Percentiles rank a stretch among this genome's conserved stretches.
phyloP scores from a whole-genome alignment of 2,113 vertebrate species.

The Vireo altiloquus region DNA sequence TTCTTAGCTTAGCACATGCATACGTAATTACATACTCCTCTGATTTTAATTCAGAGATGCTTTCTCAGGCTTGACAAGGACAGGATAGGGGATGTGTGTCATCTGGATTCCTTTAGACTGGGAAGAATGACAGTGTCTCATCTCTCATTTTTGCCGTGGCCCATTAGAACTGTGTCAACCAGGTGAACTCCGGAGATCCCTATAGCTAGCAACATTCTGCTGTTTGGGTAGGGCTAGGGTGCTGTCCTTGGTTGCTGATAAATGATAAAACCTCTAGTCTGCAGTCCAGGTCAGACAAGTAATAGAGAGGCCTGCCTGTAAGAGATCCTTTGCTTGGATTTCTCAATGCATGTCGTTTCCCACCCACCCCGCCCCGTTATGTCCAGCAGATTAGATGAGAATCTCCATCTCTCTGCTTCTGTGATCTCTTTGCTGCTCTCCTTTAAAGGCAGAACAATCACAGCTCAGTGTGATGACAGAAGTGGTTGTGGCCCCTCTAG shows the following conservation, averaged over 20 bases:
- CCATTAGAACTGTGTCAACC: background rate
- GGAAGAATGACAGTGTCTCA: background rate
- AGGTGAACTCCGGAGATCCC: background rate
- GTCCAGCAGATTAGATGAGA: background rate
- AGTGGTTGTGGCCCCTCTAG: background rate
- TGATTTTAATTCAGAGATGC: background rate
- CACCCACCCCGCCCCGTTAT: accelerated
- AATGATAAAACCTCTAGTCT: background rate
- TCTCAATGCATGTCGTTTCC: background rate
- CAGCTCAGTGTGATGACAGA: background rate
- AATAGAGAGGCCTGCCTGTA: background rate
- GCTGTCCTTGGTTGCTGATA: background rate
- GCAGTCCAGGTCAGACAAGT: background rate
- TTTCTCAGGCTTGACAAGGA: background rate
- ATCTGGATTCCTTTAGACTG: background rate
- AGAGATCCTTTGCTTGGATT: background rate
- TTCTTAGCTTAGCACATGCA: background rate
- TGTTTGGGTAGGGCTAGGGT: background rate
- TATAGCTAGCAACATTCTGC: background rate
- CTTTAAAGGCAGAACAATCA: background rate
- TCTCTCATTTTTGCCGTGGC: background rate
- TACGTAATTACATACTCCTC: background rate
- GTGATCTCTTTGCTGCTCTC: background rate
- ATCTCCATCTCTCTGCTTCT: background rate
- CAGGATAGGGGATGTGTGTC: background rate